Percentiles rank a stretch among this genome's conserved stretches.
phyloP scores from a whole-genome alignment of 2,113 vertebrate genomes.

The Brachypteracias leptosomus region DNA sequence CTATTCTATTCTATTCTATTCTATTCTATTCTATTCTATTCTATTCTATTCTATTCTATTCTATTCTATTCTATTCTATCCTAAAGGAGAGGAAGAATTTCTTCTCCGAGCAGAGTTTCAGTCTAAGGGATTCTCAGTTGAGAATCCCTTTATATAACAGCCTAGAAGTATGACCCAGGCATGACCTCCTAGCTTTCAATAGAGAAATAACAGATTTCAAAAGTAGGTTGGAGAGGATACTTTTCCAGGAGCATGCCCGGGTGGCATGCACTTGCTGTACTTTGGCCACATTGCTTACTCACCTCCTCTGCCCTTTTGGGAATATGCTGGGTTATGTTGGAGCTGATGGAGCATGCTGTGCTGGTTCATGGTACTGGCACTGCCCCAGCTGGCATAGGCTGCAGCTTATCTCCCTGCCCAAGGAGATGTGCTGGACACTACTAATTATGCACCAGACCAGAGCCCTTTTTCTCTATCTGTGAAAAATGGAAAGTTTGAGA shows the following conservation, averaged over 20 bases:
- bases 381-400: neutral
- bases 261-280: neutral
- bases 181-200: neutral
- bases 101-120: neutral
- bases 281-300: neutral
- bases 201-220: neutral
- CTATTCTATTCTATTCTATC: too few relatives aligned
- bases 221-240: neutral
- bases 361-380: neutral
- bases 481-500: neutral
- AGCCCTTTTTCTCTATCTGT: neutral
- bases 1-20: neutral
- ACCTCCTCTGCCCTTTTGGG: slow-evolving; percentile 17
- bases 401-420: neutral
- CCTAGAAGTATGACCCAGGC: neutral
- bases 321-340: neutral
- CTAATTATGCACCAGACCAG: neutral
- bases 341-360: slow-evolving; percentile 20
- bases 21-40: neutral
- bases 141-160: neutral
- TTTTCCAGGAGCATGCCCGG: neutral
- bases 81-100: neutral
- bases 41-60: too few relatives aligned
- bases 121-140: neutral
- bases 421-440: neutral